Evolutionary conservation across 2,113 vertebrate genomes (phyloP).

Genomic region (Cisticola juncidis): DNA sequence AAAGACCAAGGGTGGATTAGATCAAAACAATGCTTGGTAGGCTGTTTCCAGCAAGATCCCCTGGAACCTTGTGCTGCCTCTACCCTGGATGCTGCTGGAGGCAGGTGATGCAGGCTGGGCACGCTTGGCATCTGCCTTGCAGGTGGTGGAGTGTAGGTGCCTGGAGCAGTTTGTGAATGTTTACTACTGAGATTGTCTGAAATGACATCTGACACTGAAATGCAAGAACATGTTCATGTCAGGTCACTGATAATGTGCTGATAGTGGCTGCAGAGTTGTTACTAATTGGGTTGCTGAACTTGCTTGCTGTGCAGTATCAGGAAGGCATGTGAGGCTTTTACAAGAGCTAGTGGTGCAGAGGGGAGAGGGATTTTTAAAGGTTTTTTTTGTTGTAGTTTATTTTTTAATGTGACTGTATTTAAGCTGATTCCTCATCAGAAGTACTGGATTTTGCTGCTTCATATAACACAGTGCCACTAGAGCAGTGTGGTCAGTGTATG

Average conservation of each 20-base stretch:
- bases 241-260: not conserved
- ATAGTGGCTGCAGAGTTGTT: not conserved
- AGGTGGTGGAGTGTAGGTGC: accelerated
- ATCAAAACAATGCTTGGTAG: not conserved
- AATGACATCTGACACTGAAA: not conserved
- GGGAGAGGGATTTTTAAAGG: accelerated
- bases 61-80: not conserved
- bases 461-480: not conserved
- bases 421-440: not conserved
- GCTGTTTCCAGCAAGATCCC: not conserved
- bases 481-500: not conserved
- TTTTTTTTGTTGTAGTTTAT: not conserved
- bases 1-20: not conserved
- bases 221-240: not conserved
- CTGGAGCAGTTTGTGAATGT: not conserved
- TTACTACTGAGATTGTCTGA: not conserved
- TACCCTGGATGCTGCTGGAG: not conserved
- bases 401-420: not conserved
- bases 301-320: not conserved
- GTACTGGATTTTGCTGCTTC: not conserved
- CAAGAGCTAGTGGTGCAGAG: not conserved
- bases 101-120: not conserved
- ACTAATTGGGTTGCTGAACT: not conserved
- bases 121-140: not conserved
- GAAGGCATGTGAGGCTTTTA: not conserved